Evolutionary conservation across 1,140 invertebrate species (phyloP).

Genomic region (Trichonephila inaurata): DNA sequence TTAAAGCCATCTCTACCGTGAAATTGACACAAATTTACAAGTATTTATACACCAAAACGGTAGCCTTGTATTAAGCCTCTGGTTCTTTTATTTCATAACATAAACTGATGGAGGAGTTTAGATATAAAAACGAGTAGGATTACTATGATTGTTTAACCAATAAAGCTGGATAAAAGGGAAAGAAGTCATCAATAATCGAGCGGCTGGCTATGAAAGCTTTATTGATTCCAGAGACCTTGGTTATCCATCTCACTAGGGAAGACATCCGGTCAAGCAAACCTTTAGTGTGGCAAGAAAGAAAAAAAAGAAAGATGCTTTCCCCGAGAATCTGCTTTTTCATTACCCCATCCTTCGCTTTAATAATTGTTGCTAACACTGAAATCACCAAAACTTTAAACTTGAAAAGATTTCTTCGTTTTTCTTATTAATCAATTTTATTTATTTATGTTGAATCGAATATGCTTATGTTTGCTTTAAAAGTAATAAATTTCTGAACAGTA

Average conservation of each 20-base stretch:
- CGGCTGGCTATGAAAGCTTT: slow-evolving; percentile 75
- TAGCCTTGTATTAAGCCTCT: not conserved
- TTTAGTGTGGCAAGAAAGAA: not conserved
- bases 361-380: not conserved
- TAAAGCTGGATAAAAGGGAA: slow-evolving; percentile 73
- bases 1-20: too few relatives aligned
- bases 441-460: too few relatives aligned
- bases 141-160: slow-evolving; percentile 76
- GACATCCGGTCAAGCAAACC: slow-evolving; percentile 71
- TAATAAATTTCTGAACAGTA: too few relatives aligned
- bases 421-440: too few relatives aligned
- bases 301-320: not conserved
- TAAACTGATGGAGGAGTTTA: slow-evolving; percentile 50
- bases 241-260: slow-evolving; percentile 68
- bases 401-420: not conserved
- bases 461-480: too few relatives aligned
- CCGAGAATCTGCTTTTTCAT: slow-evolving; percentile 21
- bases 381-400: not conserved
- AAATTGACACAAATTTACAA: not conserved
- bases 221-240: slow-evolving; percentile 65
- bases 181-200: slow-evolving; percentile 73
- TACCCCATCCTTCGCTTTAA: not conserved
- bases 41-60: not conserved
- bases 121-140: slow-evolving; percentile 70
- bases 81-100: slow-evolving; percentile 63